These are phyloP conservation scores for Murina feae DNA, from an alignment of 2,113 vertebrate species.

Conservation along the genomic window DNA sequence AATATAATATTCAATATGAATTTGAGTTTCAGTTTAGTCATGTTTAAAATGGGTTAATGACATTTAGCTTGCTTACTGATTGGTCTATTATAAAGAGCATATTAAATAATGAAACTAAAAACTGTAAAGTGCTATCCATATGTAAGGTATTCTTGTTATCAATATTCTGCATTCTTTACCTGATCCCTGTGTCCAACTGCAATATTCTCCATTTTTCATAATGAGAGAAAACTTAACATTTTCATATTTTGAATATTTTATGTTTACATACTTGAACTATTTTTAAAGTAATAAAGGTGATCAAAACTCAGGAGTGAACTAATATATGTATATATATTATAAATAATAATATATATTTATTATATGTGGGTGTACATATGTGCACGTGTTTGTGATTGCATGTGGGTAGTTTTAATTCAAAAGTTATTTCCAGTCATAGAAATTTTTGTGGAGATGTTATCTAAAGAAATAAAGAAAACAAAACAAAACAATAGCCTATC, in stretches of 20 bases:
- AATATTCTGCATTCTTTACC: background rate
- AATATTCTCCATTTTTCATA: background rate
- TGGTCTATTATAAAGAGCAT: background rate
- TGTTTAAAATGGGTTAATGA: background rate
- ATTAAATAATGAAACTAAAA: background rate
- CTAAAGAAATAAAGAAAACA: background rate
- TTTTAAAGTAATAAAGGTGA: background rate
- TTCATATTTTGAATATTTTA: slow-evolving; percentile 18
- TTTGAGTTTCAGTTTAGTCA: background rate
- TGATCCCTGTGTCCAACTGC: too few species aligned
- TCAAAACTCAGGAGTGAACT: background rate
- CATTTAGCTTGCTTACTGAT: background rate
- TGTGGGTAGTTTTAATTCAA: background rate
- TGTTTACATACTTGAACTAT: background rate
- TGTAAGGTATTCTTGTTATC: background rate
- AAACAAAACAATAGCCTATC: background rate
- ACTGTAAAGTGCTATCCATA: background rate
- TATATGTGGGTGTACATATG: background rate
- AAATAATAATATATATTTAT: background rate
- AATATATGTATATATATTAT: background rate
- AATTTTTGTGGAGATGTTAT: background rate
- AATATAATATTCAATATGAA: background rate
- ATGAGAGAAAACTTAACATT: background rate
- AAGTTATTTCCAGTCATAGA: background rate
- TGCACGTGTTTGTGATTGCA: background rate